A percentile compares a stretch with the other conserved stretches of the same genome.
Conservation (phyloP, 2,888 invertebrate genomes). For the Eupithecia abbreviata region DNA sequence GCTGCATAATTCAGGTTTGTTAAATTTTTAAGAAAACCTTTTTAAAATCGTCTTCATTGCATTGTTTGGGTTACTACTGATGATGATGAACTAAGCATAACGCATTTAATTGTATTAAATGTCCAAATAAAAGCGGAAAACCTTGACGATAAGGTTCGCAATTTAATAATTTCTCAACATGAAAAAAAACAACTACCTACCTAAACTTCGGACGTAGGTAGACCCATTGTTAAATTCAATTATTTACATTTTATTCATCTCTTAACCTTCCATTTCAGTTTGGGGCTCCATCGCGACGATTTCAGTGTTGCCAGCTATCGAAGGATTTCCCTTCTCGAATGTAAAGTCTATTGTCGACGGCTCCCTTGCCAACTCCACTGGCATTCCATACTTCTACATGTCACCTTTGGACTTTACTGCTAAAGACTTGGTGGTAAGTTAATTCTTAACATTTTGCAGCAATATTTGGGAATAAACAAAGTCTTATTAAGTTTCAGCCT, state of each 20-base stretch:
- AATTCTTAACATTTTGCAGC: background rate
- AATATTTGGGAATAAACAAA: background rate
- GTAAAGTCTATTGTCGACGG: conserved; percentile 90
- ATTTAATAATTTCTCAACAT: background rate
- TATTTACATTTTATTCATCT: background rate
- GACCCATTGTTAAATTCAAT: background rate
- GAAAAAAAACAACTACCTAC: background rate
- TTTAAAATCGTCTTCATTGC: no score
- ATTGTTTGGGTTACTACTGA: background rate
- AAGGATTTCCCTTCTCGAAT: conserved; percentile 87
- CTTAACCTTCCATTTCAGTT: conserved; percentile 68
- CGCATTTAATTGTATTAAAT: background rate
- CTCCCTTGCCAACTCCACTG: conserved; percentile 86
- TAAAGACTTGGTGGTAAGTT: conserved; percentile 85
- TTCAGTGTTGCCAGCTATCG: conserved; percentile 84
- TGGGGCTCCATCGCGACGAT: conserved; percentile 90
- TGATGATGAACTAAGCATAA: no score
- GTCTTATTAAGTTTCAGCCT: no score
- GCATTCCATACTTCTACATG: conserved; percentile 89
- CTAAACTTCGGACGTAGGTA: background rate
- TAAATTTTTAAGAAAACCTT: background rate
- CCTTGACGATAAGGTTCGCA: background rate
- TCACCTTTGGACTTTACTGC: conserved; percentile 88
- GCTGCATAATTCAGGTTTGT: conserved; percentile 86
- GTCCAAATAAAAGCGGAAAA: background rate